Conservation (phyloP, 30 jellyfish, hydroid and myxozoan species). For the Aurelia sp. region DNA sequence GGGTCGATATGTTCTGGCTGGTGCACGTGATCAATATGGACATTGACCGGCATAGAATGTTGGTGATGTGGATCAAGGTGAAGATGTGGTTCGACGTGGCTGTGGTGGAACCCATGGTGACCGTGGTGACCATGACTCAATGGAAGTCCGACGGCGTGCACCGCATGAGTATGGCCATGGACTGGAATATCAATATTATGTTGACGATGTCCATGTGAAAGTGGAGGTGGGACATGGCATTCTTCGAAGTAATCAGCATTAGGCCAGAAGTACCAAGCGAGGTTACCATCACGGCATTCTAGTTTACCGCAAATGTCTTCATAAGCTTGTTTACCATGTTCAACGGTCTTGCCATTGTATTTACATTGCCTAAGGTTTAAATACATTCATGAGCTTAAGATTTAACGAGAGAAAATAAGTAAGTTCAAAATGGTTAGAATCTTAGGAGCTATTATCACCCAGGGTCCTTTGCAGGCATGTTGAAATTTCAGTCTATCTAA, state of each 20-base stretch:
- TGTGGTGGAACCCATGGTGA: slow-evolving; percentile 32
- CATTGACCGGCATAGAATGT: slow-evolving; percentile 62
- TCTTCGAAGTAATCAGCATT: slow-evolving; percentile 73
- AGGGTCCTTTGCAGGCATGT: too few species aligned
- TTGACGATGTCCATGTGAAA: slow-evolving; percentile 63
- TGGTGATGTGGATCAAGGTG: slow-evolving; percentile 53
- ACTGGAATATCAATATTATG: slow-evolving; percentile 61
- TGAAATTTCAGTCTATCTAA: too few species aligned
- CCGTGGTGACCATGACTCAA: slow-evolving; percentile 34
- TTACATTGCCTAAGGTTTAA: slow-evolving; percentile 29
- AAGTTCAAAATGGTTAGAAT: too few species aligned
- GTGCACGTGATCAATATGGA: slow-evolving; percentile 68
- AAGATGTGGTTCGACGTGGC: slow-evolving; percentile 38
- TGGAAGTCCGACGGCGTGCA: slow-evolving; percentile 65
- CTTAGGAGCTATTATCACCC: too few species aligned
- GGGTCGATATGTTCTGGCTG: slow-evolving; percentile 58
- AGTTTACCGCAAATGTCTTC: slow-evolving; percentile 70
- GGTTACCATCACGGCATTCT: slow-evolving; percentile 69
- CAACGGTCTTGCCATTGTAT: slow-evolving; percentile 60
- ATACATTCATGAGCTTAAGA: not conserved
- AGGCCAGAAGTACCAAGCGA: slow-evolving; percentile 76
- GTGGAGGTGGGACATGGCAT: slow-evolving; percentile 77
- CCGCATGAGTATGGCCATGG: slow-evolving; percentile 46
- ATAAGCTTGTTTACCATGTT: slow-evolving; percentile 68
- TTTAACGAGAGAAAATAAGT: not conserved